phyloP scores from a whole-genome alignment of 1,140 invertebrate species.

The Tetragonula clypearis region DNA sequence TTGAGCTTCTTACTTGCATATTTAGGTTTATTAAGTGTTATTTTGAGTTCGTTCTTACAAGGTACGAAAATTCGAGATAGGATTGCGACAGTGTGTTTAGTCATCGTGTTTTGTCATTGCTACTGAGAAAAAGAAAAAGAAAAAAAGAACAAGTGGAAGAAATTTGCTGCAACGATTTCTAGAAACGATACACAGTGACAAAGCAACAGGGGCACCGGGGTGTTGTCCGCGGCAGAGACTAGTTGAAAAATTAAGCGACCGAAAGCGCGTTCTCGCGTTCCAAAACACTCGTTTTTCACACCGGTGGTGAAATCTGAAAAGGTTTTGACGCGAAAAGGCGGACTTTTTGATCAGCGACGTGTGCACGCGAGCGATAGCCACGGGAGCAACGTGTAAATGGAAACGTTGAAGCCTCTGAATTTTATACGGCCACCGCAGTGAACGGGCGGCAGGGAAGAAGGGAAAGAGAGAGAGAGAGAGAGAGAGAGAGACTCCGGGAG shows the following conservation, averaged over 20 bases:
- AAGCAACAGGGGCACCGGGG: too few species aligned
- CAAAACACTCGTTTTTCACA: background rate
- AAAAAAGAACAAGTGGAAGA: background rate
- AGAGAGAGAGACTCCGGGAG: background rate
- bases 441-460: too few species aligned
- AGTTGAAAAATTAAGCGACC: background rate
- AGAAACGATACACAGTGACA: background rate
- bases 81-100: too few species aligned
- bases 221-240: background rate
- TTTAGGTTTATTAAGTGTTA: too few species aligned
- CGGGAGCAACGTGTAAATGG: background rate
- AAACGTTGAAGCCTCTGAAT: constrained; percentile 11
- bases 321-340: background rate
- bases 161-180: background rate
- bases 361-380: background rate
- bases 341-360: background rate
- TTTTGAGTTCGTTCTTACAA: too few species aligned
- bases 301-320: background rate
- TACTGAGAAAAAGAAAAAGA: too few species aligned
- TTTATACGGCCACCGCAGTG: constrained; percentile 3
- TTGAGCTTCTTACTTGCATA: too few species aligned
- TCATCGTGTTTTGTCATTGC: too few species aligned
- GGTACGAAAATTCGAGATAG: too few species aligned
- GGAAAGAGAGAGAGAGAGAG: too few species aligned
- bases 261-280: background rate